Evolutionary conservation across 1,140 invertebrate genomes (phyloP), one percentile per base, ranked within the genome.

Genomic region (Psix sp.): DNA sequence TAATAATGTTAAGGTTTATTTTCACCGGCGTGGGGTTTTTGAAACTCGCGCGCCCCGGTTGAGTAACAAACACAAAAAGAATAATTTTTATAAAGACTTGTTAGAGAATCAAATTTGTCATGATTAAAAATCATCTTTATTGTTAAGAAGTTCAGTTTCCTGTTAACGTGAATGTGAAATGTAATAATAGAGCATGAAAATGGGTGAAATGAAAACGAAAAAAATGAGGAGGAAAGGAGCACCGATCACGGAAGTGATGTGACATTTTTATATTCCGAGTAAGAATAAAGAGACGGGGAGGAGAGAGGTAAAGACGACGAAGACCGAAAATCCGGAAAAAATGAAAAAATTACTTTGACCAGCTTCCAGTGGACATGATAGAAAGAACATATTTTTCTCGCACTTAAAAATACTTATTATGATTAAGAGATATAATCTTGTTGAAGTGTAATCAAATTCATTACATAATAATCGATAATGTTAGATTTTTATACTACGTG

Each of bases 1-100:
- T 60, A 57, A 67, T 73, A 63, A 74, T 67, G 63, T 74, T 74
- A 59, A 74, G 52, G 39, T 74, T 74, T 68, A 67, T 68, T 74
- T 74, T 63, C 29, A 39, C 42, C 31, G 21, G 24, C n/a, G n/a
- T n/a, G 24, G 39, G 38, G 57, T 74, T 62, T 54, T 54, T 42
- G 42, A 67, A 67, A 63, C 51, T 39, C 36, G 39, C 10, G 17
- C 5, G 16, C 31, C 26, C 10, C 29, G 46, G 11, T 29, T 33
- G 60, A 66, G 48, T 39, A 62, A 74, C 42, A 46, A 57, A 43
- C 67, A 63, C 36, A 71, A 63, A 62, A 52, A 49, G 56, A 24
- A 68, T 68, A 42, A 68, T 57, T 74, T 68, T 74, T 66, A 63
- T 63, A 63, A 63, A 15, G 13, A 63, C 56, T 74, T 67, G 71